phyloP scores from a whole-genome alignment of 2,888 invertebrate species.

The Tetropium fuscum region DNA sequence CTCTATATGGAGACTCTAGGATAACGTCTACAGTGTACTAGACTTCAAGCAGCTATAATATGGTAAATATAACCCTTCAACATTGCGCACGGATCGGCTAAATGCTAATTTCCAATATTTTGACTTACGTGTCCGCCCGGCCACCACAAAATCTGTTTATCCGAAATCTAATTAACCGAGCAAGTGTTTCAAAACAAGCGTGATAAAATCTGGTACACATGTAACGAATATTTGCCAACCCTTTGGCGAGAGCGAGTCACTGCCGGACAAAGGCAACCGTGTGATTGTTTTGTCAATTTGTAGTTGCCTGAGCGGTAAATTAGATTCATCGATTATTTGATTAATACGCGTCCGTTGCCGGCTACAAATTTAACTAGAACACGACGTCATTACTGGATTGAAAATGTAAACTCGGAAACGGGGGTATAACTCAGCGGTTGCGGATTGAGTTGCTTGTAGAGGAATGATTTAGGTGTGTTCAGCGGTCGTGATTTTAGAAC shows the following conservation, averaged over 20 bases:
- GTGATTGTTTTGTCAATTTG: constrained; percentile 64
- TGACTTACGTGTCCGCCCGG: not conserved
- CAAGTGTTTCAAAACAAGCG: constrained; percentile 49
- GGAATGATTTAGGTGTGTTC: constrained; percentile 10
- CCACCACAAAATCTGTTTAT: constrained; percentile 20
- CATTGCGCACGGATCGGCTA: no score
- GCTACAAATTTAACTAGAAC: constrained; percentile 51
- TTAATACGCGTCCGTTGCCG: constrained; percentile 53
- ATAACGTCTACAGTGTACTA: no score
- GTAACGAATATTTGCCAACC: constrained; percentile 61
- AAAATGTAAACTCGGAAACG: constrained; percentile 38
- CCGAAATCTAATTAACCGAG: constrained; percentile 37
- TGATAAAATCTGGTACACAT: constrained; percentile 56
- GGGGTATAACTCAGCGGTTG: constrained; percentile 9
- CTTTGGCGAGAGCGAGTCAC: constrained; percentile 52
- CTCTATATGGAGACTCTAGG: no score
- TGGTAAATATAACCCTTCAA: no score
- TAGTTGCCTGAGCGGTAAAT: constrained; percentile 61
- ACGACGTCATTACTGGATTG: constrained; percentile 45
- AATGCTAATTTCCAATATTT: no score
- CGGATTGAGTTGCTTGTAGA: constrained; percentile 4
- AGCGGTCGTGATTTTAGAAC: no score
- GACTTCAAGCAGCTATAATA: no score
- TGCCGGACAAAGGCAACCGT: constrained; percentile 57
- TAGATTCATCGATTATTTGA: constrained; percentile 64